Percentiles rank a stretch among this genome's conserved stretches.
Evolutionary conservation across 2,888 invertebrate species (phyloP).

Genomic region (Chelonus formosanus): DNA sequence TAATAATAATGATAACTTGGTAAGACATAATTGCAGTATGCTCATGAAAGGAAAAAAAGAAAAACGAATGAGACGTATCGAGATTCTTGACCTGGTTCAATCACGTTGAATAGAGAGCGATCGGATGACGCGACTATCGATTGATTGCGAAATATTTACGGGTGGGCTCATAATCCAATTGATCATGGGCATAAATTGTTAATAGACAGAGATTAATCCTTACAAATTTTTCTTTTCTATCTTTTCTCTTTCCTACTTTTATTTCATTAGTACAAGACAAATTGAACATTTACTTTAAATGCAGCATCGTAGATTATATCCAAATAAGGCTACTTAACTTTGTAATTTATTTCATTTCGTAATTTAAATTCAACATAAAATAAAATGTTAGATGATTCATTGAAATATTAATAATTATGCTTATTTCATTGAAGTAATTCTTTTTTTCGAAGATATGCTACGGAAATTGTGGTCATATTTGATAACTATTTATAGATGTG

Average conservation of each 20-base stretch:
- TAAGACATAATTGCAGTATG: constrained; percentile 1
- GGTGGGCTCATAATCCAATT: constrained; percentile 20
- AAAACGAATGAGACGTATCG: constrained; percentile 24
- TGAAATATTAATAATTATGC: not conserved
- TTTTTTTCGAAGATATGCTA: not conserved
- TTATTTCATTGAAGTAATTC: too few species aligned
- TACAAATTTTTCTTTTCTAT: constrained; percentile 8
- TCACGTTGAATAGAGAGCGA: constrained; percentile 27
- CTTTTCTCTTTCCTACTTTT: too few species aligned
- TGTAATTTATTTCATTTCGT: constrained; percentile 1
- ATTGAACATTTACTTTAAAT: not conserved
- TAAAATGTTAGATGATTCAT: too few species aligned
- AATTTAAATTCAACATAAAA: not conserved
- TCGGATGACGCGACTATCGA: constrained; percentile 32
- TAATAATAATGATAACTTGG: not conserved
- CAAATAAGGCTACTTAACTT: not conserved
- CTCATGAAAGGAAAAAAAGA: constrained; percentile 4
- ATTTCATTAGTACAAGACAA: not conserved
- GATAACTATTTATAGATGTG: constrained; percentile 33
- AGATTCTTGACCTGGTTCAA: constrained; percentile 35
- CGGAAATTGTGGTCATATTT: constrained; percentile 12
- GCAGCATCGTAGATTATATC: not conserved
- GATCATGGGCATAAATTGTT: constrained; percentile 26
- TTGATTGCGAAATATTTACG: constrained; percentile 30
- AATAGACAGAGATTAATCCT: constrained; percentile 3